A percentile compares a stretch with the other conserved stretches of the same genome.
Evolutionary conservation across 2,888 invertebrate genomes (phyloP).

Genomic region (Chouioia cunea): DNA sequence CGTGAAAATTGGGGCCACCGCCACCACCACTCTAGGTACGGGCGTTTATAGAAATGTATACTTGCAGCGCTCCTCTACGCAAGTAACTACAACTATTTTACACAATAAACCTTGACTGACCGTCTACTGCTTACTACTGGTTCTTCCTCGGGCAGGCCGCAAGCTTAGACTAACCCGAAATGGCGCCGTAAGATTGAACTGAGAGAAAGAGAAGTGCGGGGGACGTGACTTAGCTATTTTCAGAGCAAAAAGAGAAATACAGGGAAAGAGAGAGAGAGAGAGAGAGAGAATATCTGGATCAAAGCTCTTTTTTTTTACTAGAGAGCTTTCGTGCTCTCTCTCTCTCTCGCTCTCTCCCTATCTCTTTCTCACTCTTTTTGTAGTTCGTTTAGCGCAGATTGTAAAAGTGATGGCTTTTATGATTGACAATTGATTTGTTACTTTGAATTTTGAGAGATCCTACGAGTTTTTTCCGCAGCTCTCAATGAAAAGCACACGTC

Average conservation of each 20-base stretch:
- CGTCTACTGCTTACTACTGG: conserved; percentile 1
- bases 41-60: conserved; percentile 10
- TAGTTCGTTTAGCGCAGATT: no score
- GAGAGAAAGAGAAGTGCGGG: no score
- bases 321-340: conserved; percentile 1
- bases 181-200: no score
- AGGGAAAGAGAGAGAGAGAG: conserved; percentile 1
- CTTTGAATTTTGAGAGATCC: no score
- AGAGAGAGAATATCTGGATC: background rate
- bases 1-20: background rate
- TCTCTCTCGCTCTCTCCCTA: conserved; percentile 6
- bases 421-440: no score
- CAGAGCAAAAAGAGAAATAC: conserved; percentile 6
- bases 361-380: conserved; percentile 21
- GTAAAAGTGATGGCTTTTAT: no score
- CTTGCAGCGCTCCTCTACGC: background rate
- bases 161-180: no score
- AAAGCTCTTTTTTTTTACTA: no score
- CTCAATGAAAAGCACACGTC: no score
- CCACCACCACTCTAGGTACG: conserved; percentile 15
- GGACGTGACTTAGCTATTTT: background rate
- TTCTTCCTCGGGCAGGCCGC: no score
- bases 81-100: background rate
- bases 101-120: conserved; percentile 30
- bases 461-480: no score